Base-by-base conservation (phyloP, 2,797 vertebrate species). In the Remorina albescens region DNA sequence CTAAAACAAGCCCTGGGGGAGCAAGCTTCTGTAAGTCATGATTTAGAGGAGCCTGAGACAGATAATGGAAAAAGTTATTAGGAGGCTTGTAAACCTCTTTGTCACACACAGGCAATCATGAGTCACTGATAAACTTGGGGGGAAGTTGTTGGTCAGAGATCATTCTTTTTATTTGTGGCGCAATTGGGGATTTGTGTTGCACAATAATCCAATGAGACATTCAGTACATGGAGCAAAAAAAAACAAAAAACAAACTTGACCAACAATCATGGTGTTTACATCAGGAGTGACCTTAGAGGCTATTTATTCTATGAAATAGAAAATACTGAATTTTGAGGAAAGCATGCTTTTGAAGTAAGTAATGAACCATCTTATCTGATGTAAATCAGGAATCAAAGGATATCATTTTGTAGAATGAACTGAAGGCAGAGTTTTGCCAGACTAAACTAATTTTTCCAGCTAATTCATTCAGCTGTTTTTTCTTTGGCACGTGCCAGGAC, bases 391-490 rank as follows among this genome's bases (percentile, higher is more conserved):
- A 83, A 68, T 67, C 46, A 60, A 74, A 68, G 62, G 18, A 39
- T 61, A 39, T 78, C n/a, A 49, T 82, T 82, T 74, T 23, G 61
- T 57, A 37, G 76, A 57, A 77, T 61, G 42, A 81, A 67, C n/a
- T 30, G 26, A 77, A 50, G 19, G 37, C 16, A 6, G n/a, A n/a
- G 8, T 23, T 37, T 78, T 78, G 67, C 75, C 72, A 86, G 57
- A 74, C 26, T 62, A 66, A 77, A 79, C 64, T n/a, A 46, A 56
- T 25, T 58, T 66, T 70, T 58, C 73, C 56, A 44, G 16, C 25
- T 39, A 55, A 80, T 76, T 70, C 73, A 51, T 81, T 86, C 84
- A 85, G 81, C 82, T 82, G 71, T 86, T 87, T 84, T 26, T 71
- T 77, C 59, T 72, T 34, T 34, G 26, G 54, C 49, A 76, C 59